Base-by-base conservation (phyloP, 2,888 invertebrate genomes). In the Drosophila putrida region DNA sequence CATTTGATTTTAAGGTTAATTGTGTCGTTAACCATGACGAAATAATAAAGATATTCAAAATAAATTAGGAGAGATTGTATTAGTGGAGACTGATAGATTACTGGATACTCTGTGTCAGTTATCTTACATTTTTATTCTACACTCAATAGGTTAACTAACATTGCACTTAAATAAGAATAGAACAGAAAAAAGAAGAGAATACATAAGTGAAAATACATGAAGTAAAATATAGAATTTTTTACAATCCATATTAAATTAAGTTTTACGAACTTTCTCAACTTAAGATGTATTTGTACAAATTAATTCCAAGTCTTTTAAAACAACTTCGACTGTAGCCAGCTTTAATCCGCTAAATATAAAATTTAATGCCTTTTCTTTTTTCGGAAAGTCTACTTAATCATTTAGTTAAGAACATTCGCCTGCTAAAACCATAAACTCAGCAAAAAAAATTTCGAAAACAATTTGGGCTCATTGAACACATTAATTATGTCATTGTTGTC, bases 401-500 rank as follows among this genome's bases (percentile, higher is more conserved):
- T 54, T 33, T 44, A 13, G 11, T 20, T 46, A 28, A 43, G 59
- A 50, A 41, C 49, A 60, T 28, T 43, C 11, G 10, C 28, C 50
- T 43, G 33, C 33, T 20, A 50, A 47, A 49, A 49, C 4, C 49
- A 49, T 35, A 49, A 53, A 49, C 13, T 20, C 25, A 25, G 50
- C 39, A 15, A 15, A 50, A 20, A 73, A 41, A 47, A 46, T 41
- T 13, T 60, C 8, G 47, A 64, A 44, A 72, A 47, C 49, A 64
- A 64, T 54, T 61, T 60, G 59, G 38, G 41, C 65, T 61, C 73
- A 61, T 59, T 75, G 55, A 44, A 38, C 58, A 46, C 78, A 77
- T 67, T 55, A 78, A 75, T 75, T 72, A 77, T 66, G 61, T 46
- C 59, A 43, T 57, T 61, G 36, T 44, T 46, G 61, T 27, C 44